A percentile compares a stretch with the other conserved stretches of the same genome.
These are phyloP conservation scores for Alces alces DNA, from an alignment of 2,113 vertebrate genomes.

Conservation along the genomic window DNA sequence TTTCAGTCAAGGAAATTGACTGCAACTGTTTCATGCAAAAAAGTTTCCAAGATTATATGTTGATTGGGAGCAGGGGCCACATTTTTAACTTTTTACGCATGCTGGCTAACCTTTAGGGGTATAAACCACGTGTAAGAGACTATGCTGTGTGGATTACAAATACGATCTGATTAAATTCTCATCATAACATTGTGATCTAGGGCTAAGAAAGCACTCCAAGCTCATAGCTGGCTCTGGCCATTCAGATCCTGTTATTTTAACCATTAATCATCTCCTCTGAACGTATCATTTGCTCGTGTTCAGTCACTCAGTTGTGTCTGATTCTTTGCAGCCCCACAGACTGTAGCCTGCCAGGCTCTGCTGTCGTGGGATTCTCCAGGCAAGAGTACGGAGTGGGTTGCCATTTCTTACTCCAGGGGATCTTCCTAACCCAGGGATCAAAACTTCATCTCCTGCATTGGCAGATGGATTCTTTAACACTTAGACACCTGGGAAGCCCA, in stretches of 20 bases:
- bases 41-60: accelerated
- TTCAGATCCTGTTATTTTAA: not conserved
- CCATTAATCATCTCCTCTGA: not conserved
- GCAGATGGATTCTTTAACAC: not conserved
- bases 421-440: not conserved
- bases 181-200: accelerated
- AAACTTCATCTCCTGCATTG: not conserved
- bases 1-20: not conserved
- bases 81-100: not conserved
- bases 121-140: accelerated
- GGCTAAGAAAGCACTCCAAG: not conserved
- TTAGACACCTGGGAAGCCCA: not conserved
- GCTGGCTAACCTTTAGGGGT: not conserved
- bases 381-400: not conserved
- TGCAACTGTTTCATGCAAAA: not conserved
- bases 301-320: not conserved
- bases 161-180: not conserved
- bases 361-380: not conserved
- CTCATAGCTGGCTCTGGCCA: not conserved
- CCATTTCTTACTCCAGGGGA: not conserved
- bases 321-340: not conserved
- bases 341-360: not conserved
- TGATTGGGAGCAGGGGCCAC: not conserved
- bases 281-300: too few relatives aligned
- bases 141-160: accelerated